Evolutionary conservation across 1,140 invertebrate species (phyloP).

Genomic region (Drosophila repletoides): DNA sequence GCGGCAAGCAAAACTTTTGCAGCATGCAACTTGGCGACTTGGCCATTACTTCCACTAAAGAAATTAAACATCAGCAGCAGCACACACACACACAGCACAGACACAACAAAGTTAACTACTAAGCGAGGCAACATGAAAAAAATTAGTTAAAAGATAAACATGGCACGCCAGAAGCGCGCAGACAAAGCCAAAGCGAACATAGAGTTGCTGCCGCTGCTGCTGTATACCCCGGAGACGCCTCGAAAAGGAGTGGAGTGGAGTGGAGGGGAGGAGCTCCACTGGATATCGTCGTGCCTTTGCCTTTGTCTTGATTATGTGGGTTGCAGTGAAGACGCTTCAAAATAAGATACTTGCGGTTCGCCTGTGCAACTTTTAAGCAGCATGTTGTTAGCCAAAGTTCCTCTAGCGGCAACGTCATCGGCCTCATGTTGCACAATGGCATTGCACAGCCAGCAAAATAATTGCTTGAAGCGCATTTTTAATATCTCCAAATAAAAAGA

Average conservation of each 20-base stretch:
- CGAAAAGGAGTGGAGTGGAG: neutral
- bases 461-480: slow-evolving; percentile 76
- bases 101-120: slow-evolving; percentile 64
- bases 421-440: slow-evolving; percentile 64
- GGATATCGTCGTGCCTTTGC: slow-evolving; percentile 54
- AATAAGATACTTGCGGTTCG: slow-evolving; percentile 70
- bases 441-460: slow-evolving; percentile 57
- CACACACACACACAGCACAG: slow-evolving; percentile 16
- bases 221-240: neutral
- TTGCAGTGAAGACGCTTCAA: slow-evolving; percentile 38
- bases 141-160: slow-evolving; percentile 81
- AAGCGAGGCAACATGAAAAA: slow-evolving; percentile 70
- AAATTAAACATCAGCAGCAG: slow-evolving; percentile 59
- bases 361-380: slow-evolving; percentile 48
- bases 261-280: neutral
- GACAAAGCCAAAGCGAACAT: slow-evolving; percentile 47
- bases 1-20: slow-evolving; percentile 51
- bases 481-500: slow-evolving; percentile 68
- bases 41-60: slow-evolving; percentile 69
- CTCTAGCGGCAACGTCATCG: too few relatives aligned
- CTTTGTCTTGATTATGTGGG: slow-evolving; percentile 78
- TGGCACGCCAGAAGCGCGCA: slow-evolving; percentile 71
- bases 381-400: slow-evolving; percentile 37
- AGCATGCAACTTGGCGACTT: slow-evolving; percentile 67
- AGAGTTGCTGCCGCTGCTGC: neutral